These are phyloP conservation scores for Stomorhina lunata DNA, from an alignment of 2,888 invertebrate genomes.

Conservation along the genomic window DNA sequence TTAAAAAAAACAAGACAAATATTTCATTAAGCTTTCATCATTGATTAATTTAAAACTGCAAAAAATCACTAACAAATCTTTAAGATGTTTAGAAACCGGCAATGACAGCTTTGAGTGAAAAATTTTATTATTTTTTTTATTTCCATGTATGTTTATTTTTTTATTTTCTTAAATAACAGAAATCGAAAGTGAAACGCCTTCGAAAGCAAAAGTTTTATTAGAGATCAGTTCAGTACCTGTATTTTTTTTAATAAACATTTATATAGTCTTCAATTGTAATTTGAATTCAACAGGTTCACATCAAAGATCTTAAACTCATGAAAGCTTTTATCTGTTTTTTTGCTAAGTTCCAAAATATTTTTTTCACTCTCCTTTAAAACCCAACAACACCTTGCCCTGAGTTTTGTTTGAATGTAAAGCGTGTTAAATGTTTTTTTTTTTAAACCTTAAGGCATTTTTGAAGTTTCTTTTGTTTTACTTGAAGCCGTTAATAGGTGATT, in stretches of 20 bases:
- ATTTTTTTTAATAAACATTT: too few species aligned
- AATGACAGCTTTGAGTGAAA: constrained; percentile 47
- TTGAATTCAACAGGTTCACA: constrained; percentile 52
- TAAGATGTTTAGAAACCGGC: background rate
- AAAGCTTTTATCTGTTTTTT: constrained; percentile 36
- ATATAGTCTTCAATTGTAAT: constrained; percentile 12
- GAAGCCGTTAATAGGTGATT: constrained; percentile 12
- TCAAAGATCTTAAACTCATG: constrained; percentile 43
- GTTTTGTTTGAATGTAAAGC: constrained; percentile 14
- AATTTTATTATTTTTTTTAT: constrained; percentile 51
- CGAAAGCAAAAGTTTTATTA: too few species aligned
- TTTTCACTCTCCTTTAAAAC: background rate
- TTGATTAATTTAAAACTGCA: constrained; percentile 38
- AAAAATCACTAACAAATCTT: background rate
- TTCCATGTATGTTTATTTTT: constrained; percentile 19
- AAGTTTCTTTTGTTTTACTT: background rate
- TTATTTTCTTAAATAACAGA: constrained; percentile 61
- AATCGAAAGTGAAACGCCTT: constrained; percentile 76
- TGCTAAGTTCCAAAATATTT: constrained; percentile 4
- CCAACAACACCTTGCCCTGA: background rate
- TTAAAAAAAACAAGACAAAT: background rate
- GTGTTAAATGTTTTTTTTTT: constrained; percentile 28
- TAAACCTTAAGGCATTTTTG: constrained; percentile 44
- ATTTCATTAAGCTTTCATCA: constrained; percentile 56
- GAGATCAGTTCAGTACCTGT: too few species aligned